Evolutionary conservation across 1,140 invertebrate genomes (phyloP).

Genomic region (Megathymus violae): DNA sequence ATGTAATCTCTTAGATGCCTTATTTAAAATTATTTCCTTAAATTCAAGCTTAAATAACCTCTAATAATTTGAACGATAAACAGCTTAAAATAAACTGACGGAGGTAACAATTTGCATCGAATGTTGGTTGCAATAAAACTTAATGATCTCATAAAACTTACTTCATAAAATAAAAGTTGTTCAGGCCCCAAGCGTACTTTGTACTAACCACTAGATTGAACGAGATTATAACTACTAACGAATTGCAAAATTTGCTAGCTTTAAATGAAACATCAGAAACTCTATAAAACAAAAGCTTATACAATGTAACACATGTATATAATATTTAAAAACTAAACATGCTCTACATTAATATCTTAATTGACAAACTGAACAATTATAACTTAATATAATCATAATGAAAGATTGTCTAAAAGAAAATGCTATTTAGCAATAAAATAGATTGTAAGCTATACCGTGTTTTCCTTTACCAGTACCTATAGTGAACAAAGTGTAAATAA

Average conservation of each 20-base stretch:
- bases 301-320: background rate
- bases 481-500: too few relatives aligned
- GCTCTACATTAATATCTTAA: too few relatives aligned
- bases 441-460: too few relatives aligned
- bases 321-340: too few relatives aligned
- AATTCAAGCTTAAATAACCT: background rate
- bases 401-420: too few relatives aligned
- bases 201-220: conserved; percentile 36
- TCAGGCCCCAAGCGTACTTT: conserved; percentile 33
- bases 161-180: conserved; percentile 28
- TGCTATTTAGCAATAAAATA: too few relatives aligned
- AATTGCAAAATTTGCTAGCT: conserved; percentile 15
- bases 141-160: conserved; percentile 39
- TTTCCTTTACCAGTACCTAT: too few relatives aligned
- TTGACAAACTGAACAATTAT: too few relatives aligned
- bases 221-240: conserved; percentile 22
- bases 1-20: too few relatives aligned
- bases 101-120: background rate
- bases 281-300: background rate
- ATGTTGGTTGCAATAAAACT: conserved; percentile 9
- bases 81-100: background rate
- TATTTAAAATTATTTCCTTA: background rate
- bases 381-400: too few relatives aligned
- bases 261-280: conserved; percentile 18
- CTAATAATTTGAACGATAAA: background rate